Base-by-base conservation (phyloP, 1,140 invertebrate genomes). In the Drosophila bipectinata region DNA sequence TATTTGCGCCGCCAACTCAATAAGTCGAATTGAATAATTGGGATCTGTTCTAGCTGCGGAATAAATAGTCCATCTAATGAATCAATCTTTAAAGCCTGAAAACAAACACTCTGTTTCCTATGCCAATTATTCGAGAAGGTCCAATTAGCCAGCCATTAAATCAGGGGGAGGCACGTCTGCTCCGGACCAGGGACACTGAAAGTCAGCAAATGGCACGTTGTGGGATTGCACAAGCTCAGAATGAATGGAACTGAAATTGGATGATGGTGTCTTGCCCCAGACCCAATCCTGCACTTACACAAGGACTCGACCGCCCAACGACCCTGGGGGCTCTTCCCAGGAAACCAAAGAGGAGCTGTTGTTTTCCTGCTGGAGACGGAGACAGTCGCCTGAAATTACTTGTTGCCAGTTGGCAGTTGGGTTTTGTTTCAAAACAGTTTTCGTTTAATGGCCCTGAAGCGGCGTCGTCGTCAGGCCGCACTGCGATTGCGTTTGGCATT, bases 1-100 rank as follows among this genome's bases (percentile, higher is more conserved):
- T 69, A 78, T 83, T 83, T 83, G 56, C 39, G 60, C 56, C 56
- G 63, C 30, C 49, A 64, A 60, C 69, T 66, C 48, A 32, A 61
- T 78, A 39, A 45, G 53, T 68, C 77, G 45, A 71, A 57, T 54
- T 47, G 44, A 76, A 81, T 81, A 72, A 78, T 72, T 82, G 59
- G 37, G 37, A 15, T 15, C 5, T 7, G 3, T n/a, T 15, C 39
- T 21, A 21, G 21, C 21, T 3, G 21, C 21, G 21, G 21, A 21
- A 21, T 21, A 21, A 3, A 21, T 21, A 21, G 21, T 21, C 3
- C 21, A 21, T 21, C 21, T 21, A 0, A 21, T 21, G 21, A 21
- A 21, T 21, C 0, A 2, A 21, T 21, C 21, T 21, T 21, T 21
- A 21, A 21, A 21, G 21, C 21, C 21, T 21, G 3, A 21, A 41